Percentiles rank a stretch among this genome's conserved stretches.
These are phyloP conservation scores for Ennomos fuscantarius DNA, from an alignment of 2,888 invertebrate genomes.

Conservation along the genomic window DNA sequence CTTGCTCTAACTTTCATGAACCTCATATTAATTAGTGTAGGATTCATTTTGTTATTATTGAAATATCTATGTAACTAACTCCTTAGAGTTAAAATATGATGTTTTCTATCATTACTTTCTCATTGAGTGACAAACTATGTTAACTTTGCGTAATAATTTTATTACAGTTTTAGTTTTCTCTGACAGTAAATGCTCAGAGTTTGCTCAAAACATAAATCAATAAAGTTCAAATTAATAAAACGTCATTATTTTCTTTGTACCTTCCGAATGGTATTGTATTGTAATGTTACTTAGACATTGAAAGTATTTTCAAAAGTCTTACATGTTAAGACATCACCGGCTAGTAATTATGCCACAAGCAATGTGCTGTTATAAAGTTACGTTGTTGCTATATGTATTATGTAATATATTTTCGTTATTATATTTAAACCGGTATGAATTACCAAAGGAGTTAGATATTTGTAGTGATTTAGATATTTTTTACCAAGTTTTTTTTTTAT, in stretches of 20 bases:
- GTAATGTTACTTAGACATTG: background rate
- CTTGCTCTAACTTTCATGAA: slow-evolving; percentile 59
- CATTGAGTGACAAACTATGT: slow-evolving; percentile 1
- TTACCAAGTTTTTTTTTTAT: slow-evolving; percentile 55
- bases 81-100: slow-evolving; percentile 5
- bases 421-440: slow-evolving; percentile 78
- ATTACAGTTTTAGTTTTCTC: background rate
- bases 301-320: slow-evolving; percentile 1
- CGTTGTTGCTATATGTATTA: slow-evolving; percentile 64
- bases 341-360: slow-evolving; percentile 20
- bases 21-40: slow-evolving; percentile 67
- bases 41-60: slow-evolving; percentile 16
- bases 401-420: slow-evolving; percentile 68
- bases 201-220: slow-evolving; percentile 12
- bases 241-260: background rate
- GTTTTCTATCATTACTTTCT: slow-evolving; percentile 7
- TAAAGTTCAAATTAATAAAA: background rate
- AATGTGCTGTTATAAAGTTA: slow-evolving; percentile 43
- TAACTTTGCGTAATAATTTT: background rate
- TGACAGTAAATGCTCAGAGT: slow-evolving; percentile 9
- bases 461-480: slow-evolving; percentile 74
- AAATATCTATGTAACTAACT: no score
- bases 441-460: slow-evolving; percentile 83
- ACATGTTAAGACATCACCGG: slow-evolving; percentile 4
- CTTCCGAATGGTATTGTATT: slow-evolving; percentile 2